Conservation (phyloP, 2,797 vertebrate species). For the Poeciliopsis paucimaculata region DNA sequence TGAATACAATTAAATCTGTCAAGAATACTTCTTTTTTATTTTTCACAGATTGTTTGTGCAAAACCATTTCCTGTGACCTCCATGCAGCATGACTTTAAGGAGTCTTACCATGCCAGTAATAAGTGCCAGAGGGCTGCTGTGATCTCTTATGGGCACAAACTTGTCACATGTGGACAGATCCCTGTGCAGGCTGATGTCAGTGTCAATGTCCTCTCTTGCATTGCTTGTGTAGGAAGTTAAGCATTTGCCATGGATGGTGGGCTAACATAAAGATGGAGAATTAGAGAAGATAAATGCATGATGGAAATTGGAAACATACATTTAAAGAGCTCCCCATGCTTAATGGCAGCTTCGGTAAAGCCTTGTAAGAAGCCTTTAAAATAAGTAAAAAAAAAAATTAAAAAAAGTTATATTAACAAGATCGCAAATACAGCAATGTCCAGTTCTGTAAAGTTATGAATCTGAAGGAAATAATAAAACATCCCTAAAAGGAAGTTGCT, state of each 20-base stretch:
- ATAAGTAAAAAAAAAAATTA: not conserved
- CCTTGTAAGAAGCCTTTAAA: not conserved
- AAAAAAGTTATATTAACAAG: not conserved
- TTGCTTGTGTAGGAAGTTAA: constrained; percentile 82
- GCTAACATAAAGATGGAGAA: constrained; percentile 73
- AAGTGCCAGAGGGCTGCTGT: constrained; percentile 90
- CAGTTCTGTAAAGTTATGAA: not conserved
- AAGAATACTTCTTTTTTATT: not conserved
- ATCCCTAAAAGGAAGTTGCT: not conserved
- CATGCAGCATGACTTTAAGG: not conserved
- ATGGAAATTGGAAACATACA: not conserved
- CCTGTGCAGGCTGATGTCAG: constrained; percentile 85
- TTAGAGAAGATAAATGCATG: not conserved
- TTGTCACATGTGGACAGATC: constrained; percentile 87
- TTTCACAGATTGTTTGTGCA: not conserved
- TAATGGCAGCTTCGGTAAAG: not conserved
- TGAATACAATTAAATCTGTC: not conserved
- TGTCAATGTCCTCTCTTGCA: constrained; percentile 80
- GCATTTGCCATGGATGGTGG: constrained; percentile 92
- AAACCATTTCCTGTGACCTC: not conserved
- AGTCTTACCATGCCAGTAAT: constrained; percentile 88
- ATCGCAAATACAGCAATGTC: not conserved
- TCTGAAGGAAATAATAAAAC: not conserved
- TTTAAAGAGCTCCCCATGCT: not conserved
- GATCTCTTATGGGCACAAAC: constrained; percentile 85